Evolutionary conservation across 2,888 invertebrate species (phyloP).

Genomic region (Drosophila niveifrons): DNA sequence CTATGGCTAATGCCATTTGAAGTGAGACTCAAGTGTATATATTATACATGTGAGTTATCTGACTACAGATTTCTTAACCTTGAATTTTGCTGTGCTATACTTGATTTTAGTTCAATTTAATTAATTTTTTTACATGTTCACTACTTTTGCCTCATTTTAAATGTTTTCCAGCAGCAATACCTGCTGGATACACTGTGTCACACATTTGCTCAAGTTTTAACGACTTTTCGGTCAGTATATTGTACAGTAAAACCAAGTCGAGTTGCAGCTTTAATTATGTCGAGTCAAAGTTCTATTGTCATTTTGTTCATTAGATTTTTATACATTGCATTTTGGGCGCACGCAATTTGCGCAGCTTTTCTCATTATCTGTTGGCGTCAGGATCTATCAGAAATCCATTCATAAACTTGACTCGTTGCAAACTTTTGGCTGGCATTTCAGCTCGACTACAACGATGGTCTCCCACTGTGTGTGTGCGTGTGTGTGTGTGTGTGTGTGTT

Average conservation of each 20-base stretch:
- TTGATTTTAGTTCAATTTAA: no score
- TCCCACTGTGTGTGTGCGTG: background rate
- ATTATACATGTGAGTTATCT: no score
- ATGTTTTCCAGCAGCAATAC: no score
- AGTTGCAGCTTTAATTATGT: conserved; percentile 4
- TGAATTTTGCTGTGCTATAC: no score
- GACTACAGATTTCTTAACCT: no score
- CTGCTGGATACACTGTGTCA: no score
- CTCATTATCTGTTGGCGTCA: conserved; percentile 20
- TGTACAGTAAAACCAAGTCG: background rate
- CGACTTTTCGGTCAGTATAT: background rate
- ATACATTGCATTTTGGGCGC: background rate
- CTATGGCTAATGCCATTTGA: no score
- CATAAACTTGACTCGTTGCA: conserved; percentile 30
- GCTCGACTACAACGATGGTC: conserved; percentile 1
- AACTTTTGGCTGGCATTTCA: conserved; percentile 22
- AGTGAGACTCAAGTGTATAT: no score
- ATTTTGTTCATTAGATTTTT: background rate
- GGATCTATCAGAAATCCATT: conserved; percentile 34
- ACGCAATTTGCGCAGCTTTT: conserved; percentile 6
- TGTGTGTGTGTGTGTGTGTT: background rate
- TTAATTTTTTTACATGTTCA: no score
- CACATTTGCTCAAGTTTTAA: background rate
- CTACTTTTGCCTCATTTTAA: no score
- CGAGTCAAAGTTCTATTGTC: background rate